phyloP scores from a whole-genome alignment of 2,888 invertebrate species.

The Mycalesis mineus region DNA sequence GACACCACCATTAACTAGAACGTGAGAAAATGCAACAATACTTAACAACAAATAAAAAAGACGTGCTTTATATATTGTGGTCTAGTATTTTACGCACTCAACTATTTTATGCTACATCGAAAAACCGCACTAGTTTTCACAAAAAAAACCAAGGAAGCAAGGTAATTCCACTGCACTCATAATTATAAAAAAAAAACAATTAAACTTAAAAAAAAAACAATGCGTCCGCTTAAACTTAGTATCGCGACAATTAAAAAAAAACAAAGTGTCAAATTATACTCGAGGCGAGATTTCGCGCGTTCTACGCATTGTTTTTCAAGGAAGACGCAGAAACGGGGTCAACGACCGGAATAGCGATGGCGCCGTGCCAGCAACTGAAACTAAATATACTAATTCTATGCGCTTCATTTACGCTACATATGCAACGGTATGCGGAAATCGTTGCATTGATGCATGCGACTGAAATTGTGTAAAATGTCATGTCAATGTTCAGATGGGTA shows the following conservation, averaged over 20 bases:
- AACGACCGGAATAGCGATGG: constrained; percentile 60
- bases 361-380: constrained; percentile 47
- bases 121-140: no score
- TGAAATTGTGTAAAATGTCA: constrained; percentile 1
- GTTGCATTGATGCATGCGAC: constrained; percentile 12
- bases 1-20: no score
- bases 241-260: not conserved
- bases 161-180: not conserved
- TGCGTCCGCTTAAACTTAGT: not conserved
- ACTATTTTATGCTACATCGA: no score
- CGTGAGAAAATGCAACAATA: no score
- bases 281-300: constrained; percentile 22
- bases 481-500: not conserved
- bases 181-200: not conserved
- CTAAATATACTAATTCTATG: constrained; percentile 38
- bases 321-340: constrained; percentile 49
- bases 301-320: constrained; percentile 52
- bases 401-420: constrained; percentile 48
- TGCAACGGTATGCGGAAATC: constrained; percentile 38
- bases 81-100: no score
- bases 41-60: no score
- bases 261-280: constrained; percentile 3
- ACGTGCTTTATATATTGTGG: no score
- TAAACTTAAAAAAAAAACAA: not conserved
- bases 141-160: no score